A percentile compares a stretch with the other conserved stretches of the same genome.
These are phyloP conservation scores for Penelope pileata DNA, from an alignment of 2,113 vertebrate species.

Conservation along the genomic window DNA sequence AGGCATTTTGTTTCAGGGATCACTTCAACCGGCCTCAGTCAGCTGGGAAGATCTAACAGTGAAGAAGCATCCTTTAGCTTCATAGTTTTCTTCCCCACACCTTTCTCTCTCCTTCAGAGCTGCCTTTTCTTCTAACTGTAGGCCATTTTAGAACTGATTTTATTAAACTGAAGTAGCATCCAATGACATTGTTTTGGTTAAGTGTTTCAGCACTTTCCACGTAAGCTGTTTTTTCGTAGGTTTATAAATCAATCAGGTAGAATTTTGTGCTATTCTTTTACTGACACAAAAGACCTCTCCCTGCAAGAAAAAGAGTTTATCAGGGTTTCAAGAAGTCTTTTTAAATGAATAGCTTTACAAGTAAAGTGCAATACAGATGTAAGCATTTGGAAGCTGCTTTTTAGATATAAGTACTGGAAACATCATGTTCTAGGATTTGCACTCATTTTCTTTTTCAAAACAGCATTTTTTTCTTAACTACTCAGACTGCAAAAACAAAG, in stretches of 20 bases:
- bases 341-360: background rate
- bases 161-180: background rate
- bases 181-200: background rate
- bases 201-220: background rate
- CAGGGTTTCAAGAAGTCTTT: background rate
- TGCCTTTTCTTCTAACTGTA: background rate
- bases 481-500: background rate
- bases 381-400: background rate
- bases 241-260: background rate
- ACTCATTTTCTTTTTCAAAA: background rate
- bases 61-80: background rate
- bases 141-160: background rate
- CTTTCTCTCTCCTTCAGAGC: background rate
- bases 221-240: background rate
- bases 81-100: background rate
- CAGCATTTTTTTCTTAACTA: background rate
- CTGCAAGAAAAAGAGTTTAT: background rate
- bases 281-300: background rate
- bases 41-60: constrained; percentile 25
- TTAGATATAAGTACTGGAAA: background rate
- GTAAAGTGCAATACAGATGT: background rate
- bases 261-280: background rate
- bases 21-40: background rate
- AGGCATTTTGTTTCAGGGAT: constrained; percentile 8
- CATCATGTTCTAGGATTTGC: background rate